phyloP scores from a whole-genome alignment of 2,113 vertebrate genomes.

The Eclectus roratus region DNA sequence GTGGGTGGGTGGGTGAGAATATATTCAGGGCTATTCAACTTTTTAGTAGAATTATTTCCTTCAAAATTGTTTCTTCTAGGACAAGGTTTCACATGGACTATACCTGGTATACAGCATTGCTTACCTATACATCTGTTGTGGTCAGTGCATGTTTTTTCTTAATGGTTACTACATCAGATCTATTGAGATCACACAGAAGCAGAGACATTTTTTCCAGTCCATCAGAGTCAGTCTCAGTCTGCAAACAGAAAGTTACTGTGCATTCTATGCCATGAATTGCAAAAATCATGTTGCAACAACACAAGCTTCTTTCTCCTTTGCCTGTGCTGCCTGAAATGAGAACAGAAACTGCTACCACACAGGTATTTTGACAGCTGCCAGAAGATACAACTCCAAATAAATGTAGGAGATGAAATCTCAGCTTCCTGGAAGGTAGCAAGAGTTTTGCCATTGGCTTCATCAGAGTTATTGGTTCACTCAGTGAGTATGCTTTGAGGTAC shows the following conservation, averaged over 20 bases:
- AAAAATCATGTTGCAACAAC: not conserved
- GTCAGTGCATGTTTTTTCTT: not conserved
- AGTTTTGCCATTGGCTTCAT: not conserved
- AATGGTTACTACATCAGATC: not conserved
- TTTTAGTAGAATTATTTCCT: not conserved
- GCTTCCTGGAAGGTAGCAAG: not conserved
- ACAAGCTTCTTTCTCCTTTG: not conserved
- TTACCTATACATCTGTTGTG: not conserved
- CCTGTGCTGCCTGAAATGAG: not conserved
- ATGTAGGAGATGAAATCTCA: not conserved
- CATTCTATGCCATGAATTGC: not conserved
- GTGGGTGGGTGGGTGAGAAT: not conserved
- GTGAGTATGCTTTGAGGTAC: not conserved
- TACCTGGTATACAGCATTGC: not conserved
- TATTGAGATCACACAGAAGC: not conserved
- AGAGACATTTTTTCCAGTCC: not conserved
- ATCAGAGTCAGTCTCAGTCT: not conserved
- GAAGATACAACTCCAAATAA: not conserved
- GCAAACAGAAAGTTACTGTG: not conserved
- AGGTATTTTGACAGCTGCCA: not conserved
- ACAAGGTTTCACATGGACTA: not conserved
- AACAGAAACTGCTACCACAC: not conserved
- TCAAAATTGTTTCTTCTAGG: not conserved
- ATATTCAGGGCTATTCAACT: not conserved
- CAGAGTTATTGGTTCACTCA: not conserved